These are phyloP conservation scores for Drosophila melanica DNA, from an alignment of 1,140 invertebrate species.

Conservation along the genomic window DNA sequence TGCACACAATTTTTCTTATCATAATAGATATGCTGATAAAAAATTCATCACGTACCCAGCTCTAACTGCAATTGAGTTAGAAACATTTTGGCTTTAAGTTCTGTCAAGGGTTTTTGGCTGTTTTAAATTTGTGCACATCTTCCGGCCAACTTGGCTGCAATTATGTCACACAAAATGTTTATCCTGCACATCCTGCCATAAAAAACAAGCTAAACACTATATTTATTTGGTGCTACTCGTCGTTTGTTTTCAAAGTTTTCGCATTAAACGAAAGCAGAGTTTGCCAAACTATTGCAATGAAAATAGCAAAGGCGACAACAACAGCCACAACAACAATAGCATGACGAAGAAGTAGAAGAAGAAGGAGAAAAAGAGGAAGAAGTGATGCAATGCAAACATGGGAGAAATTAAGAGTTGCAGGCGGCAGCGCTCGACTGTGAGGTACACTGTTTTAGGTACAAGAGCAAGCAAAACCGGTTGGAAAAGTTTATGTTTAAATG, in stretches of 20 bases:
- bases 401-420: background rate
- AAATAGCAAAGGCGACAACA: constrained; percentile 38
- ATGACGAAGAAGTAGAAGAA: background rate
- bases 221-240: constrained; percentile 65
- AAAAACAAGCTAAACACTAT: constrained; percentile 75
- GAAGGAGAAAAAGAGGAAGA: background rate
- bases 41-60: background rate
- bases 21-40: background rate
- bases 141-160: constrained; percentile 45
- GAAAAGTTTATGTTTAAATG: background rate
- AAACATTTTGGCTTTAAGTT: constrained; percentile 8
- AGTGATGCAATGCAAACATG: constrained; percentile 6
- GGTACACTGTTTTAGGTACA: background rate
- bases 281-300: constrained; percentile 74
- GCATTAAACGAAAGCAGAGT: constrained; percentile 67
- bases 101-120: constrained; percentile 8
- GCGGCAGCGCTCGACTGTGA: background rate
- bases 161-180: constrained; percentile 64
- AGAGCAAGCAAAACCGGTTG: background rate
- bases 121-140: constrained; percentile 32
- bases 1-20: too few species aligned
- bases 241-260: constrained; percentile 79
- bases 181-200: constrained; percentile 44
- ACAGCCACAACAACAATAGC: constrained; percentile 1
- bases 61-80: background rate